These are phyloP conservation scores for Falco cherrug DNA, from an alignment of 2,797 vertebrate species.

Conservation along the genomic window DNA sequence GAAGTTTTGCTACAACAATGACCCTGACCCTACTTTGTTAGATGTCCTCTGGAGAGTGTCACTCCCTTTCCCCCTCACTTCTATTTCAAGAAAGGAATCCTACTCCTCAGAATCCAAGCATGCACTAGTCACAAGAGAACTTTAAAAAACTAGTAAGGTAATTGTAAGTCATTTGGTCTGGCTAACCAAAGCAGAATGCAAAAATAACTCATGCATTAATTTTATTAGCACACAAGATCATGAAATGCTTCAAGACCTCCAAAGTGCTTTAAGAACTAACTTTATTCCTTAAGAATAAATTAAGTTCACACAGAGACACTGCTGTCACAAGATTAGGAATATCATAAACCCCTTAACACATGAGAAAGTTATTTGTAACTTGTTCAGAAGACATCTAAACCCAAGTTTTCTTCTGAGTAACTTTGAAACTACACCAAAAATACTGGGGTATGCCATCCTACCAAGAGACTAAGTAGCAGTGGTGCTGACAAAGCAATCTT, in stretches of 20 bases:
- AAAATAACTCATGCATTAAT: not conserved
- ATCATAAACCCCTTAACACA: not conserved
- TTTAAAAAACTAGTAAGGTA: not conserved
- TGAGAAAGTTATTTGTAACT: not conserved
- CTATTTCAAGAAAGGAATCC: not conserved
- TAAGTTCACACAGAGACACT: not conserved
- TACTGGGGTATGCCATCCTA: accelerated
- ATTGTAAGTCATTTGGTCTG: not conserved
- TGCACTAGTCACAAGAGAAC: not conserved
- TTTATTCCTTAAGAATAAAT: not conserved
- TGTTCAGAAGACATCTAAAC: not conserved
- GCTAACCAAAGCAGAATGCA: not conserved
- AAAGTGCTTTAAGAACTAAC: not conserved
- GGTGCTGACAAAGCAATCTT: not conserved
- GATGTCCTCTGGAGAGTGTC: accelerated
- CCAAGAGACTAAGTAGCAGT: not conserved
- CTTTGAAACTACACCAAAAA: not conserved
- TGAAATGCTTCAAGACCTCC: not conserved
- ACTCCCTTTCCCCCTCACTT: accelerated
- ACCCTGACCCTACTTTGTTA: not conserved
- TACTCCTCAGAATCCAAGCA: not conserved
- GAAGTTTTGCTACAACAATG: not conserved
- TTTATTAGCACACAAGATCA: not conserved
- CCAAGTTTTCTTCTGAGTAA: not conserved
- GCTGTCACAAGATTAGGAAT: not conserved